Base-by-base conservation (phyloP, 2,888 invertebrate genomes). In the Bembecia ichneumoniformis region DNA sequence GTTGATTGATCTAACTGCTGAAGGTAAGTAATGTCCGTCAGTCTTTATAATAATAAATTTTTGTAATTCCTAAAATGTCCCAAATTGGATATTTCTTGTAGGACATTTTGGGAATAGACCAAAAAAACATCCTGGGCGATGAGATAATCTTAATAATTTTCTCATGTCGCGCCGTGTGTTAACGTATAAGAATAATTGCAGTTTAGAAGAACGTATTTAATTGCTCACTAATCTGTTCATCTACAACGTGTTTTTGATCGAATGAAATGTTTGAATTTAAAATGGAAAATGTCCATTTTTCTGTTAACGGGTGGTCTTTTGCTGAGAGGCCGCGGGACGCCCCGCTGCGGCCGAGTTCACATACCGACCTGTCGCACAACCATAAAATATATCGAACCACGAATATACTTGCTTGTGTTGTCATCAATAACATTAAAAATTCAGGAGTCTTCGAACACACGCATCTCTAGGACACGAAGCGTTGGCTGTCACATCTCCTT, bases 251-350 rank as follows among this genome's bases (percentile, higher is more conserved):
- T 40, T 13, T 40, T n/a, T n/a, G 11, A 28, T 28, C 28, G 9
- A 40, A 13, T 40, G 14, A 40, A 40, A 40, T 40, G 40, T 40
- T 40, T 40, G 40, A 40, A 40, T n/a, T 40, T 14, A 14, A 40
- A 40, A 40, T 40, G n/a, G 13, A 40, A 40, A 40, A 40, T 40
- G 20, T 20, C n/a, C 15, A 40, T 14, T 40, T 40, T 14, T 40
- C 13, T 44, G 11, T 9, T 15, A 44, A 65, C 73, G 76, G 80
- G 77, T 78, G 80, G 78, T 80, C 77, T 63, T 54, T 50, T 59
- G 58, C 58, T n/a, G 43, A 65, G 61, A 63, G 52, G 62, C 65
- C 66, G 66, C 64, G 62, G 58, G 58, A 67, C 66, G 60, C 64
- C 74, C 76, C 65, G 74, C 74, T 68, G 79, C 50, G 77, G 54